Evolutionary conservation across 2,113 vertebrate species (phyloP).

Genomic region (Pteruthius melanotis): DNA sequence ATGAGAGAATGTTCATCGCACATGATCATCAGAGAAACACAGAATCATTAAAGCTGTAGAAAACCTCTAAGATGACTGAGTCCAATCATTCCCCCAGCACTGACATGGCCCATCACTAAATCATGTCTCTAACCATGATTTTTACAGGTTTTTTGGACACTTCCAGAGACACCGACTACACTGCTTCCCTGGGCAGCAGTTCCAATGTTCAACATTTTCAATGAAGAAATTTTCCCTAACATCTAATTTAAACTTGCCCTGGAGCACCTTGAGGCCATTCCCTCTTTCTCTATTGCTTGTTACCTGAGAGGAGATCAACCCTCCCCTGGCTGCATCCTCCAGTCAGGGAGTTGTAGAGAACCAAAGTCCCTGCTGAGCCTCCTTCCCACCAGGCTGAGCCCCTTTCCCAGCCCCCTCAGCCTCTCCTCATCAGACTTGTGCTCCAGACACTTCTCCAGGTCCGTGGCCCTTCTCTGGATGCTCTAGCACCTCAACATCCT

Average conservation of each 20-base stretch:
- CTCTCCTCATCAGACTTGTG: not conserved
- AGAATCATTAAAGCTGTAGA: not conserved
- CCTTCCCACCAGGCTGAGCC: not conserved
- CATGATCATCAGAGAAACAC: not conserved
- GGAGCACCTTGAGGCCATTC: not conserved
- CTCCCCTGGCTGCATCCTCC: fast-evolving
- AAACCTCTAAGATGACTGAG: not conserved
- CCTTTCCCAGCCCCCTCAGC: not conserved
- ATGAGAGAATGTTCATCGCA: not conserved
- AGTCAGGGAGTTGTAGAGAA: not conserved
- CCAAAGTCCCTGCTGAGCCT: fast-evolving
- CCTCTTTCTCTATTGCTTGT: not conserved
- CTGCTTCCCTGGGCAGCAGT: not conserved
- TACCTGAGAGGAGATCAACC: fast-evolving
- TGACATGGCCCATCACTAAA: not conserved
- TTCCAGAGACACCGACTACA: not conserved
- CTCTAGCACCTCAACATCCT: not conserved
- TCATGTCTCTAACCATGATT: not conserved
- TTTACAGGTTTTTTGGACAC: not conserved
- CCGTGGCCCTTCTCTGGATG: not conserved
- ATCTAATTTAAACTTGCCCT: not conserved
- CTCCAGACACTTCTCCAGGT: not conserved
- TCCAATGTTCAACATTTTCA: not conserved
- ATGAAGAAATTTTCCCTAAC: not conserved
- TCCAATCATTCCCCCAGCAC: not conserved